These are phyloP conservation scores for Thaleichthys pacificus DNA, from an alignment of 2,797 vertebrate species.

Conservation along the genomic window DNA sequence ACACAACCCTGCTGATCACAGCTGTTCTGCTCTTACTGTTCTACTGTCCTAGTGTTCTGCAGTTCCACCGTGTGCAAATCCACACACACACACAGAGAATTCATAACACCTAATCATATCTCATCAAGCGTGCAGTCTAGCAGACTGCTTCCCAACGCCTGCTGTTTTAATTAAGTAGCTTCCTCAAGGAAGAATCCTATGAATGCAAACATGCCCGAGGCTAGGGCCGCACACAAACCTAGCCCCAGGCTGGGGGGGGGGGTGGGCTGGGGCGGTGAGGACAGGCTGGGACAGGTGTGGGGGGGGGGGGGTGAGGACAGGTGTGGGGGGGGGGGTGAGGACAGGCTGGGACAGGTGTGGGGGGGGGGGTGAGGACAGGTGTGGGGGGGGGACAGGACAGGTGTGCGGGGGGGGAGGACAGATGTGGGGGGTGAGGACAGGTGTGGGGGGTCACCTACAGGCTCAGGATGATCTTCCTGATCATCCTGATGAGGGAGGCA, in stretches of 20 bases:
- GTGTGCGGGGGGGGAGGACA: background rate
- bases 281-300: no score
- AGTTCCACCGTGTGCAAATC: no score
- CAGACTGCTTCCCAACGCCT: slow-evolving; percentile 56
- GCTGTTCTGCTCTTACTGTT: no score
- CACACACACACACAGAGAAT: background rate
- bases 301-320: background rate
- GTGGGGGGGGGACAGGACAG: background rate
- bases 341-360: background rate
- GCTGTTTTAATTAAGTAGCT: slow-evolving; percentile 43
- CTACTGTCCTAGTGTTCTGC: no score
- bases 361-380: background rate
- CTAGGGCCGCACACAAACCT: no score
- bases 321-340: background rate
- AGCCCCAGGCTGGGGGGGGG: background rate
- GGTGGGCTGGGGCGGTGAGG: no score
- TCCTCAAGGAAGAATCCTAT: slow-evolving; percentile 69
- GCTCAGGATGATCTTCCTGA: slow-evolving; percentile 8
- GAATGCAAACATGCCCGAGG: slow-evolving; percentile 25
- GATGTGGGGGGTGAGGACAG: background rate
- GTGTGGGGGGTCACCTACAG: slow-evolving; percentile 15
- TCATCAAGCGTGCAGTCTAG: slow-evolving; percentile 13
- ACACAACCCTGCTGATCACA: no score
- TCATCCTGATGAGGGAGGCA: slow-evolving; percentile 15
- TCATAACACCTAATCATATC: background rate